Percentiles rank a stretch among this genome's conserved stretches.
Conservation (phyloP, 2,113 vertebrate species). For the Shinisaurus crocodilurus region DNA sequence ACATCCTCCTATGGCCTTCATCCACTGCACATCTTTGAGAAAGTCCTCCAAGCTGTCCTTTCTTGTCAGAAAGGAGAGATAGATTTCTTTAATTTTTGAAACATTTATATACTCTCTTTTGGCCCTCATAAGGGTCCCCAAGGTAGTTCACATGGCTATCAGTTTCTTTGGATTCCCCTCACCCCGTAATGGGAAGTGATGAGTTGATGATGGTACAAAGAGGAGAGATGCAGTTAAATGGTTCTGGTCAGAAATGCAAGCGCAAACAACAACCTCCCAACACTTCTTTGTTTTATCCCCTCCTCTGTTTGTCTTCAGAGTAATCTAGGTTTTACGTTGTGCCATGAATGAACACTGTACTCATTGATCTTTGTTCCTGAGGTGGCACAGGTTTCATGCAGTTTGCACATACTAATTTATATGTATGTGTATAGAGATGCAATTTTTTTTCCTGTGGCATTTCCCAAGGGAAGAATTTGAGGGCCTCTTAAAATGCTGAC, state of each 20-base stretch:
- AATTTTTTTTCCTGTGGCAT: background rate
- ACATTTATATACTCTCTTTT: too few species aligned
- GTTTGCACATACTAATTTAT: too few species aligned
- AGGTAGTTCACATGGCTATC: too few species aligned
- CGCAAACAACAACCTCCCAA: background rate
- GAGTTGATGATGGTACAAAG: background rate
- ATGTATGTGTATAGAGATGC: background rate
- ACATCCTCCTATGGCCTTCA: too few species aligned
- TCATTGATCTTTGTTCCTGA: background rate
- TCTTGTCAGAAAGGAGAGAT: too few species aligned
- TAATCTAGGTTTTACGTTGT: background rate
- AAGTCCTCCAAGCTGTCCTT: too few species aligned
- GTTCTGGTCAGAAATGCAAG: background rate
- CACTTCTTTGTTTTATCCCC: too few species aligned
- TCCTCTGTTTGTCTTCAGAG: background rate
- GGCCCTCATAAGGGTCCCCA: too few species aligned
- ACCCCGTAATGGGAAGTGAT: too few species aligned
- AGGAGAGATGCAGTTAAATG: background rate
- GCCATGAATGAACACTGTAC: background rate
- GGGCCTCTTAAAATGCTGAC: background rate
- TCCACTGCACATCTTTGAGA: too few species aligned
- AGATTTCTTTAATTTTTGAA: too few species aligned
- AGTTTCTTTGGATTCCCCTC: too few species aligned
- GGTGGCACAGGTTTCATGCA: background rate
- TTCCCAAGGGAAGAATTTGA: background rate